Conservation (phyloP, 2,113 vertebrate species). For the Malaclemys terrapin region DNA sequence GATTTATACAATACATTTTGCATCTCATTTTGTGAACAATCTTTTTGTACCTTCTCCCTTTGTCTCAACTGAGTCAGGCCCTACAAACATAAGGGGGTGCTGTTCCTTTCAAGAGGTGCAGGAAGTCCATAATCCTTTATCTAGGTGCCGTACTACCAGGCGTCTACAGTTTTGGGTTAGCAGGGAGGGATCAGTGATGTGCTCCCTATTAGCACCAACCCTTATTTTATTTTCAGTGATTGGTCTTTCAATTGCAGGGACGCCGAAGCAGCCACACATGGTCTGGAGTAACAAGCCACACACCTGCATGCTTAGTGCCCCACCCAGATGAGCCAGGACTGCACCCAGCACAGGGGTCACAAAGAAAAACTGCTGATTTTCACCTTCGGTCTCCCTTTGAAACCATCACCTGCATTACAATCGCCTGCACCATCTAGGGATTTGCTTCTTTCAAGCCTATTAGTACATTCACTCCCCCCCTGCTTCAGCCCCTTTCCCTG, state of each 20-base stretch:
- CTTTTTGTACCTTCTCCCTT: slow-evolving; percentile 22
- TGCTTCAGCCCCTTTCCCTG: not conserved
- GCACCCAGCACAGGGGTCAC: not conserved
- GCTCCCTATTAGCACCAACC: accelerated
- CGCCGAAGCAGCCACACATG: accelerated
- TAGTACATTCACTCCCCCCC: not conserved
- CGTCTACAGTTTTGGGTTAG: accelerated
- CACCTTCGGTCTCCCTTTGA: not conserved
- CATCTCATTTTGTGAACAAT: not conserved
- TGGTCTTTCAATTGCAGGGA: accelerated
- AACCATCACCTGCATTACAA: not conserved
- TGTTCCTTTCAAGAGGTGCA: accelerated
- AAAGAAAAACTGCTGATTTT: not conserved
- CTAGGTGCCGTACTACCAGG: accelerated
- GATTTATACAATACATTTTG: slow-evolving; percentile 26
- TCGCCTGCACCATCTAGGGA: not conserved
- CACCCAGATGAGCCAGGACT: accelerated
- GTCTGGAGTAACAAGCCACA: not conserved
- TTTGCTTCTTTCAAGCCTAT: not conserved
- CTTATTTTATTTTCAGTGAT: not conserved
- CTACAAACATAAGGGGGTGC: not conserved
- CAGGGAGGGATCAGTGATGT: accelerated
- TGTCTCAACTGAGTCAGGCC: accelerated
- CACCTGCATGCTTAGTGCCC: accelerated
- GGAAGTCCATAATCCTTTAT: accelerated